These are phyloP conservation scores for Eristalis intricaria DNA, from an alignment of 2,888 invertebrate species.

Conservation along the genomic window DNA sequence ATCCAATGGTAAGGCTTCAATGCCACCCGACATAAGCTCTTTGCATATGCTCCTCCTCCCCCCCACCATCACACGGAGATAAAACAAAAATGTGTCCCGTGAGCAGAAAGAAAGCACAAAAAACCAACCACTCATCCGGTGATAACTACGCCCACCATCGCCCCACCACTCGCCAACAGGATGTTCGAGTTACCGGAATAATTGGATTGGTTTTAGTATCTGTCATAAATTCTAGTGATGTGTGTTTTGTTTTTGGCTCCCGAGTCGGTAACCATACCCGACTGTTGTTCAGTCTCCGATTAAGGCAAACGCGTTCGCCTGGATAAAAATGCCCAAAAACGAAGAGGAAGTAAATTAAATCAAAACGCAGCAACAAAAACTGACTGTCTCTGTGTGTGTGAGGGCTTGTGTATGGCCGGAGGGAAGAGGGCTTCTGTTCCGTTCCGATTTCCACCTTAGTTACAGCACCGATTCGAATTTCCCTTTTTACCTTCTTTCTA, in stretches of 20 bases:
- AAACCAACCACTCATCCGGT: neutral
- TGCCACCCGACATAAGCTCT: slow-evolving; percentile 16
- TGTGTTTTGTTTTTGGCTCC: slow-evolving; percentile 58
- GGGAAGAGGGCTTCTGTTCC: neutral
- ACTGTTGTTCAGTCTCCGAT: slow-evolving; percentile 57
- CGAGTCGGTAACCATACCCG: slow-evolving; percentile 55
- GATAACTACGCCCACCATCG: neutral
- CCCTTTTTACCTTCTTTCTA: slow-evolving; percentile 8
- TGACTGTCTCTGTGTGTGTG: neutral
- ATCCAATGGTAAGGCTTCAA: neutral
- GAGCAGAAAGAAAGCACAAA: neutral
- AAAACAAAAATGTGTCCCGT: neutral
- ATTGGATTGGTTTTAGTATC: slow-evolving; percentile 71
- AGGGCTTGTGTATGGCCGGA: neutral
- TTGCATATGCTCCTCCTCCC: slow-evolving; percentile 52
- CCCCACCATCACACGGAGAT: neutral
- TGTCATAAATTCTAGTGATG: slow-evolving; percentile 69
- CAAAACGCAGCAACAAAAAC: slow-evolving; percentile 32
- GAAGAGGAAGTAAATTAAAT: slow-evolving; percentile 62
- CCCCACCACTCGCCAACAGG: slow-evolving; percentile 25
- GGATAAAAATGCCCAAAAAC: slow-evolving; percentile 58
- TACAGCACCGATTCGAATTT: slow-evolving; percentile 38
- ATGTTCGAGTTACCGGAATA: slow-evolving; percentile 69
- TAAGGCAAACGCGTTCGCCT: slow-evolving; percentile 59
- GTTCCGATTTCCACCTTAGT: slow-evolving; percentile 31